Conservation (phyloP, 2,797 vertebrate genomes). For the Acanthornis magna region DNA sequence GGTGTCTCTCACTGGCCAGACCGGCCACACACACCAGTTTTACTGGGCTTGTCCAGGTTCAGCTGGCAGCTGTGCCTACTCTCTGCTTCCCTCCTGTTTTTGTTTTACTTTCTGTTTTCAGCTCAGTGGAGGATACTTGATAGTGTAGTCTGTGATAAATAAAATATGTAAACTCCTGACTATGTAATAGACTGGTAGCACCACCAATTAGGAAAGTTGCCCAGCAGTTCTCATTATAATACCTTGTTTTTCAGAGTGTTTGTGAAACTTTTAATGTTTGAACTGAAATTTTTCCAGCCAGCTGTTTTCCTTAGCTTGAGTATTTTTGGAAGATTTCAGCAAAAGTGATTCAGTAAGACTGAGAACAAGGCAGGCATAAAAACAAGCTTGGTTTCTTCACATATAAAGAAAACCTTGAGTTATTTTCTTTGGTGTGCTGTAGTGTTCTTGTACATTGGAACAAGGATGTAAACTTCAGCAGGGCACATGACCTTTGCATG, state of each 20-base stretch:
- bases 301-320: neutral
- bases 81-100: neutral
- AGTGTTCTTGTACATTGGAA: neutral
- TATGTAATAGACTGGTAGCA: neutral
- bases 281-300: neutral
- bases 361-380: neutral
- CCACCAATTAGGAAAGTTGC: neutral
- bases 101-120: neutral
- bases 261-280: neutral
- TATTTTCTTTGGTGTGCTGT: neutral
- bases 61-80: neutral
- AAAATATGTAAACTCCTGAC: neutral
- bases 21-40: neutral
- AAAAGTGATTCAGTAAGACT: neutral
- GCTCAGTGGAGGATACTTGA: neutral
- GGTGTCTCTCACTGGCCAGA: neutral
- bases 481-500: neutral
- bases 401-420: neutral
- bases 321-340: conserved; percentile 5
- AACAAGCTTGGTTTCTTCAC: neutral
- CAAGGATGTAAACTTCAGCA: neutral
- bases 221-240: neutral
- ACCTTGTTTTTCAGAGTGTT: neutral
- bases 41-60: neutral
- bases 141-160: neutral